Evolutionary conservation across 1,140 invertebrate genomes (phyloP), one percentile per base, ranked within the genome.

Genomic region (Papilio machaon): DNA sequence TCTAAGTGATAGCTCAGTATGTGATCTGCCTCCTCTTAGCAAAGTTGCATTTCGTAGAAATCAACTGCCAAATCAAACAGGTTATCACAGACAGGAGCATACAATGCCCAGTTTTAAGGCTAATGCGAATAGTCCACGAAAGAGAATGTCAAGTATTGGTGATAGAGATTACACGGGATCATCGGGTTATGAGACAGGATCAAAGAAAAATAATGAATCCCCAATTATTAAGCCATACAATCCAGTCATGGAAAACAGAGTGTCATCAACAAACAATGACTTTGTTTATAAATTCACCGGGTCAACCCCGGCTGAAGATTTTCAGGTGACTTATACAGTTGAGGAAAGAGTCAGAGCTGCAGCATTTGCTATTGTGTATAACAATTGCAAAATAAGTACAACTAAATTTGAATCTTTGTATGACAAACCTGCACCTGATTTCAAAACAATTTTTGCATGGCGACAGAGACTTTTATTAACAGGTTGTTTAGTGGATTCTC

Each of bases 391-490:
- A 87, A 90, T 90, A 7, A 93, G 88, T 80, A 91, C 91, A 58
- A 86, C 92, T 7, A 93, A 88, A 80, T 95, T 95, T 92, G 90
- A 95, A 87, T 79, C 81, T n/a, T 47, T 89, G 15, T 95, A 86
- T 90, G 91, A 94, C 64, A 95, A 95, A 87, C 94, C 93, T 74
- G 94, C 94, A 46, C 95, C 95, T 73, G 94, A 95, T 85, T 94
- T 93, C 80, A 92, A 95, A 87, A 95, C 93, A 81, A 94, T 95
- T 67, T 95, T 94, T 90, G 87, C 87, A 52, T 95, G 93, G 94
- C 85, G 94, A 43, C 92, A 95, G 81, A 86, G 88, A n/a, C 87
- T 95, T 30, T 73, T 95, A 10, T 80, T 82, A n/a, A 94, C 91
- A 77, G 95, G 95, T 8, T 95, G 95, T 84, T 86, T 95, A 80